phyloP scores from a whole-genome alignment of 2,888 invertebrate genomes.

The Pachycephus smyrnensis region DNA sequence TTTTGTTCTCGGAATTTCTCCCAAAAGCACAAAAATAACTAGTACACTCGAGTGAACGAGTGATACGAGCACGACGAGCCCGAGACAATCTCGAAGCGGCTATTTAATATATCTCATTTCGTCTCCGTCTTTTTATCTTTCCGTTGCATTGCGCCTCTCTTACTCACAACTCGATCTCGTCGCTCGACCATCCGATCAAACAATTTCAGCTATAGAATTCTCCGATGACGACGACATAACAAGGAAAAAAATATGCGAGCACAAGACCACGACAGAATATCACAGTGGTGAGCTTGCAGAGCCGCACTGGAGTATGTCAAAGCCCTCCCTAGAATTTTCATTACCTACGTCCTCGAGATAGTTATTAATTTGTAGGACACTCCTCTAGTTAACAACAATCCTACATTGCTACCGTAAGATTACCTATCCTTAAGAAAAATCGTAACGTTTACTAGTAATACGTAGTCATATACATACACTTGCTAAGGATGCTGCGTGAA shows the following conservation, averaged over 20 bases:
- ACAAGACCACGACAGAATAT: conserved; percentile 61
- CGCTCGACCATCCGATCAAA: background rate
- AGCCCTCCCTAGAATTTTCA: conserved; percentile 43
- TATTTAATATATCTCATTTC: background rate
- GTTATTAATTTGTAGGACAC: conserved; percentile 44
- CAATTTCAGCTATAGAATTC: background rate
- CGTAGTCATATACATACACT: conserved; percentile 60
- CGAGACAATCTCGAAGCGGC: background rate
- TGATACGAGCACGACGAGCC: background rate
- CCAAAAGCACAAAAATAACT: background rate
- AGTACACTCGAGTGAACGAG: background rate
- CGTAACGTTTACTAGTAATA: conserved; percentile 58
- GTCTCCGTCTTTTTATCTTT: background rate
- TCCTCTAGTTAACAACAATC: conserved; percentile 60
- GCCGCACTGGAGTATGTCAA: conserved; percentile 47
- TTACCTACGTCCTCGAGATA: conserved; percentile 49
- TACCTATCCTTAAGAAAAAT: conserved; percentile 51
- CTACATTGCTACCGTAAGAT: conserved; percentile 58
- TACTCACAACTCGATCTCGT: background rate
- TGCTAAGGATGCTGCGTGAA: conserved; percentile 58
- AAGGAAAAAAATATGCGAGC: conserved; percentile 20
- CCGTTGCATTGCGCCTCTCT: background rate
- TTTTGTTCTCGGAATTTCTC: background rate
- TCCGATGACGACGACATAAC: background rate
- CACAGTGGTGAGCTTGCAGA: conserved; percentile 59